Base-by-base conservation (phyloP, 2,888 invertebrate genomes). In the Argyresthia goedartella region DNA sequence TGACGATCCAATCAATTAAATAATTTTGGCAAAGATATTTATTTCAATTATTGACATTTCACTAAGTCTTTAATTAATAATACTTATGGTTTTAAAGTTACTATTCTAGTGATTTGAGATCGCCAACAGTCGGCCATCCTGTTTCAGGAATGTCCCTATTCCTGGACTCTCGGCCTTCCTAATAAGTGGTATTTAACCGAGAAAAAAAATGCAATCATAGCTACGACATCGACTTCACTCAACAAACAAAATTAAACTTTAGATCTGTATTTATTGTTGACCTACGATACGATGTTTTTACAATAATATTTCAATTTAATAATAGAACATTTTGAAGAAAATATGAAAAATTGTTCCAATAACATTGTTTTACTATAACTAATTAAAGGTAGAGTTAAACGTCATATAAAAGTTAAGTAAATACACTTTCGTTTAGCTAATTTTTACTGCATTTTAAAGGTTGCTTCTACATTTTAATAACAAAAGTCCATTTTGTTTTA, bases 61-160 rank as follows among this genome's bases (percentile, higher is more conserved):
- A n/a, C n/a, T n/a, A n/a, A n/a, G n/a, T n/a, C n/a, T n/a, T n/a
- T n/a, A n/a, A n/a, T n/a, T n/a, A n/a, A n/a, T n/a, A n/a, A n/a
- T n/a, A n/a, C n/a, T n/a, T n/a, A n/a, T n/a, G n/a, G n/a, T n/a
- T n/a, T n/a, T n/a, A n/a, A n/a, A n/a, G n/a, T n/a, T n/a, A n/a
- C n/a, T n/a, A n/a, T n/a, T n/a, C n/a, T n/a, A n/a, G n/a, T n/a
- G n/a, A n/a, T n/a, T n/a, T n/a, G n/a, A n/a, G 36, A 25, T 8
- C 3, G 16, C 36, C 15, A 49, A 49, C 49, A 49, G 49, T n/a
- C 50, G 50, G 50, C 50, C 50, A 50, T 50, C 42, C 50, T 50
- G 50, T n/a, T 25, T 1, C 8, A 16, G 50, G 50, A 50, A 50
- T 50, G 50, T 50, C 50, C 50, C 50, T 14, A 50, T 50, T 50